Percentiles rank a stretch among this genome's conserved stretches.
phyloP scores from a whole-genome alignment of 2,888 invertebrate genomes.

The Synanthedon myopaeformis region DNA sequence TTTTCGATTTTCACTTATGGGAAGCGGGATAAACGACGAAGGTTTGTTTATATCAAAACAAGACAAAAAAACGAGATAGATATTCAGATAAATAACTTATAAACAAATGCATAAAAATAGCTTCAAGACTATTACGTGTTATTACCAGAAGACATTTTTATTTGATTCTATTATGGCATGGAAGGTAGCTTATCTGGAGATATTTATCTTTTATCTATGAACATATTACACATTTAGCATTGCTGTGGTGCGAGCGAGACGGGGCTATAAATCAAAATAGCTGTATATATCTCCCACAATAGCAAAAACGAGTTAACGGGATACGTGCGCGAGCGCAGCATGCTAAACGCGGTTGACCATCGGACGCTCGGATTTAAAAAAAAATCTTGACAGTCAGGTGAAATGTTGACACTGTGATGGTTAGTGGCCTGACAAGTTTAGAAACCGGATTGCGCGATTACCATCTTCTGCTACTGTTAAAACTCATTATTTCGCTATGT shows the following conservation, averaged over 20 bases:
- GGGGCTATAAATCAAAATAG: constrained; percentile 7
- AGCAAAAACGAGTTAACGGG: constrained; percentile 21
- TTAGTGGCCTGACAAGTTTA: not conserved
- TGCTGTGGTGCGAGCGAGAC: constrained; percentile 4
- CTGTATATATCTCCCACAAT: constrained; percentile 9
- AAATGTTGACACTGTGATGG: no score
- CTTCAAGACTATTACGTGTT: no score
- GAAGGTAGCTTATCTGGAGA: not conserved
- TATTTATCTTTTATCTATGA: not conserved
- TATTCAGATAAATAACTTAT: no score
- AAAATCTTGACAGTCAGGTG: not conserved
- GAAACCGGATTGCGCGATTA: not conserved
- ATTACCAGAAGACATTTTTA: no score
- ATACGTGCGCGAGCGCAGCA: constrained; percentile 13
- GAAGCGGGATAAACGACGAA: no score
- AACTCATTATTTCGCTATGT: no score
- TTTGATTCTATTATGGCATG: no score
- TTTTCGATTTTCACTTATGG: no score
- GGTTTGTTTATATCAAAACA: no score
- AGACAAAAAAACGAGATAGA: no score
- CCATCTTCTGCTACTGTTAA: not conserved
- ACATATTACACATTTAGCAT: not conserved
- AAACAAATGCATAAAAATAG: no score
- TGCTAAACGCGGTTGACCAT: constrained; percentile 4
- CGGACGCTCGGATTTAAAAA: not conserved